Evolutionary conservation across 2,113 vertebrate species (phyloP), one percentile per base, ranked within the genome.

Genomic region (Gorsachius goisagi): DNA sequence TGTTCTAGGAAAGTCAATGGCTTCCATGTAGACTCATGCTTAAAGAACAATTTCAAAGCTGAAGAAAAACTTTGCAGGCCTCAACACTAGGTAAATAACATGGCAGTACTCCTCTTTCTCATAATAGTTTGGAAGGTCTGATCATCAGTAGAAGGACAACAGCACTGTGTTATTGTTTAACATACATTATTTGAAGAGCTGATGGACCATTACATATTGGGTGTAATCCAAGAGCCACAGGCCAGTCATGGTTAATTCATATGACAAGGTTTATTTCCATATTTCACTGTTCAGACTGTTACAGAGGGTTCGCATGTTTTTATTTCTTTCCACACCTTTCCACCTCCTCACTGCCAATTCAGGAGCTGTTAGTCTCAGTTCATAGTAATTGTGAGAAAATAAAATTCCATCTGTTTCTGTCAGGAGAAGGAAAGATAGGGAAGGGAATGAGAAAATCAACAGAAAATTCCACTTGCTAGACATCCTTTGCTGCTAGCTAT

Each of bases 331-430:
- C 55, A 73, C 94, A 93, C 95, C 95, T 95, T 97, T 95, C 95
- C 86, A 95, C 96, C 94, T 92, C 81, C 93, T 93, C 86, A 71
- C 69, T 95, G 84, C 88, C 90, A 94, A 91, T 96, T 97, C 93
- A 91, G 75, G 96, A 96, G 76, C 81, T 94, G 95, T 95, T 97
- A 95, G 82, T 95, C 92, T 96, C 95, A 71, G 91, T 85, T 97
- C 96, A 88, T 67, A 86, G 80, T 76, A 92, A 96, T 90, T 80
- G 85, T 75, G 93, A 96, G 84, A 95, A 96, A 96, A 95, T 96
- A 92, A 95, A 95, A 91, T 92, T 94, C 94, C 90, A 90, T 95
- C 93, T 95, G 91, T 92, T 95, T 92, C 77, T 96, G 74, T 81
- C 77, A 84, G 80, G 55, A 88, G 89, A 84, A 78, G 74, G 35